Conservation (phyloP, 2,113 vertebrate species). For the Chaetorhynchus papuensis region DNA sequence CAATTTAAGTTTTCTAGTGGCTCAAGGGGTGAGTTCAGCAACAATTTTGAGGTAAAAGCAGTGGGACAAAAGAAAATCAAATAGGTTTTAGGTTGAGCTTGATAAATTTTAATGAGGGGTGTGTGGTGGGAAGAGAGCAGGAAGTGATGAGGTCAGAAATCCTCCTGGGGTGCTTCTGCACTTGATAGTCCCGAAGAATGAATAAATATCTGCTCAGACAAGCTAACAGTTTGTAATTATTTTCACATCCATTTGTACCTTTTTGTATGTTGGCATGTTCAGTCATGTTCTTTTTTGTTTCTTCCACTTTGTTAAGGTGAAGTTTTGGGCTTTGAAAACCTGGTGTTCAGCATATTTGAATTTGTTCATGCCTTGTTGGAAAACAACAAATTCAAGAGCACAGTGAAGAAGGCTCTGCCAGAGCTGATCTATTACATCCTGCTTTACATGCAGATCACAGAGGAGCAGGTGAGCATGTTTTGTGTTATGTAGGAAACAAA, state of each 20-base stretch:
- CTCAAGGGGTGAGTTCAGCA: not conserved
- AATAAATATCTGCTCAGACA: not conserved
- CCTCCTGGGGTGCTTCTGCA: not conserved
- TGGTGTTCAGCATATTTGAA: constrained; percentile 98
- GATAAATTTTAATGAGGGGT: not conserved
- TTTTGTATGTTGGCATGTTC: not conserved
- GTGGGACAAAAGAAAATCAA: not conserved
- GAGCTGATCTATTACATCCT: constrained; percentile 97
- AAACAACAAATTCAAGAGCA: constrained; percentile 96
- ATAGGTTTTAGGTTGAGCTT: not conserved
- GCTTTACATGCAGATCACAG: constrained; percentile 98
- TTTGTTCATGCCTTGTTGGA: constrained; percentile 97
- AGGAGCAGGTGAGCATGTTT: constrained; percentile 80
- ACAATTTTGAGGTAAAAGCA: not conserved
- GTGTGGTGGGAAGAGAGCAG: not conserved
- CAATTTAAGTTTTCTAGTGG: not conserved
- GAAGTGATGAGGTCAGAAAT: not conserved
- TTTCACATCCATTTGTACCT: not conserved
- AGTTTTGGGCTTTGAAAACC: constrained; percentile 96
- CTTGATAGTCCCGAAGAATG: not conserved
- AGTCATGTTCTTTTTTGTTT: not conserved
- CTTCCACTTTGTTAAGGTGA: constrained; percentile 77
- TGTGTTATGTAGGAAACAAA: not conserved
- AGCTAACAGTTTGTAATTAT: not conserved
- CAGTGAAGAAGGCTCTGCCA: constrained; percentile 93